Base-by-base conservation (phyloP, 2,113 vertebrate species). In the Machaerirhynchus nigripectus region DNA sequence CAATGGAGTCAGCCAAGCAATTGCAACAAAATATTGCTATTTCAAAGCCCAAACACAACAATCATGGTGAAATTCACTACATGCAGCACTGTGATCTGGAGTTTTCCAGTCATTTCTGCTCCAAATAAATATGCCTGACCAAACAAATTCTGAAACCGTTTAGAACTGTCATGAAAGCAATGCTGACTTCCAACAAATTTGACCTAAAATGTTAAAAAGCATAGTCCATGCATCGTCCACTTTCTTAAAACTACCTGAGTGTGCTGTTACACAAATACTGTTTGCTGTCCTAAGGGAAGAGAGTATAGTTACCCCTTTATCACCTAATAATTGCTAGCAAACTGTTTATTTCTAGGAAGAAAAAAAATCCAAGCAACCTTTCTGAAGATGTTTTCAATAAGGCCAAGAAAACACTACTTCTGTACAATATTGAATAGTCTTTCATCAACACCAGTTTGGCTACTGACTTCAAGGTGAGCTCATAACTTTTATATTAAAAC, bases 1-100 rank as follows among this genome's bases (percentile, higher is more conserved):
- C 95, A 93, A 13, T 33, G 20, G 35, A 96, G 82, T 39, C 39
- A 83, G 89, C 87, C 93, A 94, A 95, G 92, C 74, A 89, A 93
- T 1, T 84, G 69, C 91, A 94, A 89, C 49, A 89, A 95, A 96
- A 94, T 79, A 92, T 16, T 93, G 76, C 57, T 81, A 60, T 84
- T 95, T 87, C 77, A 64, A 91, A 89, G 77, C 94, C 84, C 79
- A 78, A 94, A 91, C 69, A 84, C 68, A 95, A 73, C 57, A 77
- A 65, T 16, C 69, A 78, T 6, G 20, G 56, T 49, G 53, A 83
- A 85, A 83, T 59, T 76, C 80, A 40, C 71, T 55, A 57, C 59
- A 55, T 24, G 35, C 67, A 90, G 67, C 0, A 0, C 64, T 33
- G 24, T 19, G 39, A 90, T 74, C 16, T 12, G 28, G 52, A 76